Evolutionary conservation across 2,113 vertebrate genomes (phyloP), one percentile per base, ranked within the genome.

Genomic region (Phyllostomus hastatus): DNA sequence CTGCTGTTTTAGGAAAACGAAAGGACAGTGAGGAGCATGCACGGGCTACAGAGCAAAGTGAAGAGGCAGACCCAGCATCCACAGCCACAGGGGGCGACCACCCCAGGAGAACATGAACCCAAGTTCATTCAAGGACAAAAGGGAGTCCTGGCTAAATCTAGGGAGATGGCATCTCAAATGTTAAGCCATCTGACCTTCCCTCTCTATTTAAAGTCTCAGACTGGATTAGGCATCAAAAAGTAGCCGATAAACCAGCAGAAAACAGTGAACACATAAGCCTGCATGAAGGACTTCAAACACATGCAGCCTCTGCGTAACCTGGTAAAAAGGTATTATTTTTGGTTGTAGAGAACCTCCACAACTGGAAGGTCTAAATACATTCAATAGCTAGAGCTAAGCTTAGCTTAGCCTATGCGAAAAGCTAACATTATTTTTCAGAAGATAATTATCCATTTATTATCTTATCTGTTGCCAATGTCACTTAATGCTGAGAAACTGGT

Each of bases 401-500:
- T 91, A 84, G 95, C 94, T 96, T 97, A 97, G 88, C 59, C 91
- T 94, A 61, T 90, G 93, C 54, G 52, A 95, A 96, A 72, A 87
- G 93, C 43, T 95, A 97, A 98, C 82, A 35, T 95, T 95, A 67
- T 89, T 96, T 98, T 98, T 93, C 92, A 97, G 91, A 98, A 98
- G 98, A 97, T 96, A 98, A 97, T 97, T 97, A 98, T 88, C 46
- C 89, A 97, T 86, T 97, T 94, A 95, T 97, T 97, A 97, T 98
- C 95, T 98, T 97, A 98, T 97, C 94, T 97, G 72, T 95, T 97
- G 96, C 96, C 92, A 95, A 90, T 96, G 96, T 59, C 96, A 97
- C 91, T 72, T 95, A 97, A 95, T 94, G 35, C 3, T 64, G 86
- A 97, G 95, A 97, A 91, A 97, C 94, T 97, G 97, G 97, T 98